Percentiles rank a stretch among this genome's conserved stretches.
Evolutionary conservation across 2,113 vertebrate genomes (phyloP).

Genomic region (Trogon melanurus): DNA sequence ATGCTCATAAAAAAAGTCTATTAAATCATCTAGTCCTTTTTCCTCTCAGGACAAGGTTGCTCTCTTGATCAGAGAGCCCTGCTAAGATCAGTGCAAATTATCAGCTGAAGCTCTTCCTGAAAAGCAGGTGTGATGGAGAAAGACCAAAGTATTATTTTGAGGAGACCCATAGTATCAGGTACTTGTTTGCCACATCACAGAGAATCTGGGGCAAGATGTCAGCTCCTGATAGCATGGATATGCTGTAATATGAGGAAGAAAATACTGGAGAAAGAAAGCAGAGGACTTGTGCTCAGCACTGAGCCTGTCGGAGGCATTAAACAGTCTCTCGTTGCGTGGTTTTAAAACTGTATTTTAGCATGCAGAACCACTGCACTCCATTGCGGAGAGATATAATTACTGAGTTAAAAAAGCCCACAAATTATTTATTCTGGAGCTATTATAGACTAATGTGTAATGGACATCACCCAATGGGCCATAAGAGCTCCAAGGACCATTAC

Average conservation of each 20-base stretch:
- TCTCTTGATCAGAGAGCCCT: neutral
- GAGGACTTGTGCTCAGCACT: neutral
- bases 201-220: neutral
- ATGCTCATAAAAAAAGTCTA: neutral
- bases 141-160: constrained; percentile 17
- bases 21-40: constrained; percentile 28
- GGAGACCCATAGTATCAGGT: neutral
- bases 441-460: constrained; percentile 51
- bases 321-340: constrained; percentile 13
- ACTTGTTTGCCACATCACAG: neutral
- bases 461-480: neutral
- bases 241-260: neutral
- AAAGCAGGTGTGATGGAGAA: neutral
- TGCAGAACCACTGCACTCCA: neutral
- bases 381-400: constrained; percentile 19
- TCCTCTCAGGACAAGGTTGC: neutral
- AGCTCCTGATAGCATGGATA: neutral
- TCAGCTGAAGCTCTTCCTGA: neutral
- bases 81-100: constrained; percentile 3
- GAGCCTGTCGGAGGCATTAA: neutral
- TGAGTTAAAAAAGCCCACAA: neutral
- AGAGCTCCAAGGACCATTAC: constrained; percentile 19
- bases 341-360: constrained; percentile 26
- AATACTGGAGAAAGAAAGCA: neutral
- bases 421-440: constrained; percentile 44